Conservation (phyloP, 2,888 invertebrate species). For the Agelastica alni region DNA sequence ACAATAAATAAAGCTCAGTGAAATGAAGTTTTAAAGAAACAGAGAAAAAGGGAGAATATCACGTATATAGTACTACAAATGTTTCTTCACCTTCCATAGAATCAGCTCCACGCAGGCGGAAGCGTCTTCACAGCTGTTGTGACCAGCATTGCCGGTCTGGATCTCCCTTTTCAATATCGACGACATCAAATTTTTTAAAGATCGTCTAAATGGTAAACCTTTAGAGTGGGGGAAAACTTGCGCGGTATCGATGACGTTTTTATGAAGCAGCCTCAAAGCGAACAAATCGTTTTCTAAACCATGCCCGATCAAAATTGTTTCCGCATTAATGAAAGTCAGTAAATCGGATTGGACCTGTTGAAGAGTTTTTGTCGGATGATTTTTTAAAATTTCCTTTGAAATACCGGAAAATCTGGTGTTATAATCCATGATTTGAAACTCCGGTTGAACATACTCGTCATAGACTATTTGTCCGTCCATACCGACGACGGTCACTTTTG, state of each 20-base stretch:
- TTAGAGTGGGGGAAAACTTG: constrained; percentile 83
- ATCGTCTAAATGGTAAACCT: constrained; percentile 82
- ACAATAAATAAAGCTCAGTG: no score
- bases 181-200: constrained; percentile 77
- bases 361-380: constrained; percentile 64
- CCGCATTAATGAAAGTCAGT: constrained; percentile 74
- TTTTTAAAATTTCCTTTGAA: constrained; percentile 65
- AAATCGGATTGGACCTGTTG: constrained; percentile 85
- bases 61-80: no score
- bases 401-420: constrained; percentile 97
- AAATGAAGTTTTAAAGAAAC: no score
- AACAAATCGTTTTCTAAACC: constrained; percentile 92
- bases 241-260: constrained; percentile 86
- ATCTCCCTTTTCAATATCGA: constrained; percentile 79
- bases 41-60: no score
- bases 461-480: constrained; percentile 76
- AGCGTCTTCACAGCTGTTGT: constrained; percentile 94
- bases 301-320: constrained; percentile 93
- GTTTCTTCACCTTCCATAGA: constrained; percentile 72
- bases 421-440: constrained; percentile 83
- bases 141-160: constrained; percentile 75
- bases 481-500: constrained; percentile 83
- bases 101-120: constrained; percentile 87
- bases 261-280: constrained; percentile 82
- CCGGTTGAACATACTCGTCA: constrained; percentile 83